These are phyloP conservation scores for Apotomis turbidana DNA, from an alignment of 2,888 invertebrate species.

Conservation along the genomic window DNA sequence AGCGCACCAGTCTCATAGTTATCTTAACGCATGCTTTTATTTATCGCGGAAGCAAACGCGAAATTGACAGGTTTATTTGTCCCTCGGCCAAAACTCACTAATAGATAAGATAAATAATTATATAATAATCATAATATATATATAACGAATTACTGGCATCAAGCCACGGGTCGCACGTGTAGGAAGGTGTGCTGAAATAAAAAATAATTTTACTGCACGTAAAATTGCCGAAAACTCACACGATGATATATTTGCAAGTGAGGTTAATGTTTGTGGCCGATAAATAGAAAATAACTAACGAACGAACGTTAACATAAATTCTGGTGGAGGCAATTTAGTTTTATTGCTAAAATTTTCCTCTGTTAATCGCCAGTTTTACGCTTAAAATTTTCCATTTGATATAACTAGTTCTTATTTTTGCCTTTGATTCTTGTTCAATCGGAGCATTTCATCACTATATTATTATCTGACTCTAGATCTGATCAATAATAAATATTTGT, in stretches of 20 bases:
- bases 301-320: conserved; percentile 22
- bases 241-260: conserved; percentile 43
- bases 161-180: conserved; percentile 49
- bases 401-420: too few species aligned
- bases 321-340: conserved; percentile 20
- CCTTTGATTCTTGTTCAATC: too few species aligned
- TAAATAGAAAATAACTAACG: conserved; percentile 42
- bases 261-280: conserved; percentile 46
- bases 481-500: too few species aligned
- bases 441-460: too few species aligned
- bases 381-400: neutral
- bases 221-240: conserved; percentile 48
- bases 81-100: conserved; percentile 67
- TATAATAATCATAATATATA: too few species aligned
- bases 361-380: neutral
- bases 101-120: conserved; percentile 60
- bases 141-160: conserved; percentile 48
- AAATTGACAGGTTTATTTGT: conserved; percentile 56
- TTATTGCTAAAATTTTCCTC: conserved; percentile 10
- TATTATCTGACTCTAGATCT: too few species aligned
- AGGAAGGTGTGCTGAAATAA: conserved; percentile 41
- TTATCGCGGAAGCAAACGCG: conserved; percentile 41
- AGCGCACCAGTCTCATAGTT: conserved; percentile 16
- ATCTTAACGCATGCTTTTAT: conserved; percentile 33
- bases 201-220: conserved; percentile 43